Evolutionary conservation across 2,113 vertebrate genomes (phyloP), one percentile per base, ranked within the genome.

Genomic region (Chlorocebus sabaeus): DNA sequence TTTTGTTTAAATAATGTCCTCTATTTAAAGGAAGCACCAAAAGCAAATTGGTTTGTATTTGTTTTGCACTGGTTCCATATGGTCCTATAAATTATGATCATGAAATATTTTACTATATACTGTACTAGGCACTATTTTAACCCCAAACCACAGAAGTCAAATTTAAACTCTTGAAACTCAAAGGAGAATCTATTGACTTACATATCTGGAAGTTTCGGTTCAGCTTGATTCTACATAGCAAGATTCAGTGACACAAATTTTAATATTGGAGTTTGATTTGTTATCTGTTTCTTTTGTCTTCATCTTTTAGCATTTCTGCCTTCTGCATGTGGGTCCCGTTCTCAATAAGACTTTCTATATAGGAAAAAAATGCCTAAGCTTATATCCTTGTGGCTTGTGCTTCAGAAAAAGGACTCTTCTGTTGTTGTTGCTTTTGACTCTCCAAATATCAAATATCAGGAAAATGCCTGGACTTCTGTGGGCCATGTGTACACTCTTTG

Each of bases 141-240:
- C 18, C 35, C 80, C 35, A 89, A 94, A 22, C 32, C 30, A 6
- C 30, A 82, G 10, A 79, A 92, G 72, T 17, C 32, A 30, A 92
- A 67, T 85, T 83, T 88, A 76, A 94, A 89, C 23, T 92, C 38
- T 27, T 86, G 11, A 75, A 76, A 14, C 57, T 27, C 38, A 72
- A 83, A 87, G 50, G 32, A 82, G 61, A 61, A 90, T n/a, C 4
- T 57, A 40, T 35, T 75, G 55, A n/a, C n/a, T 90, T 83, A 64
- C 3, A 5, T 68, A 57, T 84, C 6, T 89, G 27, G 12, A 83
- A n/a, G 17, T 12, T 75, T 45, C 45, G n/a, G 6, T 25, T 27
- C 10, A 75, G 32, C 48, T 88, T 64, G 35, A 61, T 73, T 78
- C 68, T 90, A 10, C 32, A 9, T 48, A 72, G 52, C 25, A 78